A percentile compares a stretch with the other conserved stretches of the same genome.
These are phyloP conservation scores for Nyctereutes procyonoides DNA, from an alignment of 2,113 vertebrate genomes.

Conservation along the genomic window DNA sequence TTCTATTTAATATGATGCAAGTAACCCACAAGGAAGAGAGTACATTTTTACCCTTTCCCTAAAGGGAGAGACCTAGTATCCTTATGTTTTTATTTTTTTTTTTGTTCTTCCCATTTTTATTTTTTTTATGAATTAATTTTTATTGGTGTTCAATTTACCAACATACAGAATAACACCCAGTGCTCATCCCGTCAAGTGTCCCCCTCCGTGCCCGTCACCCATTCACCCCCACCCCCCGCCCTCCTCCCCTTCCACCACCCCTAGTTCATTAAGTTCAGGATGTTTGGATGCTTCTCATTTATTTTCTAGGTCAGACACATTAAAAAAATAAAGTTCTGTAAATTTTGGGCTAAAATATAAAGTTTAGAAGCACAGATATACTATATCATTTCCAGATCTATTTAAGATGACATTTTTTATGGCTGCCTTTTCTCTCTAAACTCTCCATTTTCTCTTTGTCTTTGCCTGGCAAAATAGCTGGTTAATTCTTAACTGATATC, in stretches of 20 bases:
- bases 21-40: background rate
- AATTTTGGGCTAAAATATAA: background rate
- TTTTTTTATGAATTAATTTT: too few species aligned
- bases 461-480: background rate
- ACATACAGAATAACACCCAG: too few species aligned
- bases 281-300: background rate
- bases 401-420: background rate
- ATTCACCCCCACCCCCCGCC: too few species aligned
- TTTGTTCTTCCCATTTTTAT: too few species aligned
- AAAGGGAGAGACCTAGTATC: background rate
- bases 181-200: too few species aligned
- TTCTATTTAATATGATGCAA: background rate
- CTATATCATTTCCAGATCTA: background rate
- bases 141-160: too few species aligned
- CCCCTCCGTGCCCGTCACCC: too few species aligned
- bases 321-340: background rate
- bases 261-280: background rate
- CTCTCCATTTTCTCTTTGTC: background rate
- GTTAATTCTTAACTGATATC: background rate
- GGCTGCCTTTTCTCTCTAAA: background rate
- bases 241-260: too few species aligned
- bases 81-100: background rate
- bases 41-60: background rate
- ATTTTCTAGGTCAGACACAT: background rate
- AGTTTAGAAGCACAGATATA: background rate